A percentile compares a stretch with the other conserved stretches of the same genome.
phyloP scores from a whole-genome alignment of 2,113 vertebrate species.

The Circaetus gallicus region DNA sequence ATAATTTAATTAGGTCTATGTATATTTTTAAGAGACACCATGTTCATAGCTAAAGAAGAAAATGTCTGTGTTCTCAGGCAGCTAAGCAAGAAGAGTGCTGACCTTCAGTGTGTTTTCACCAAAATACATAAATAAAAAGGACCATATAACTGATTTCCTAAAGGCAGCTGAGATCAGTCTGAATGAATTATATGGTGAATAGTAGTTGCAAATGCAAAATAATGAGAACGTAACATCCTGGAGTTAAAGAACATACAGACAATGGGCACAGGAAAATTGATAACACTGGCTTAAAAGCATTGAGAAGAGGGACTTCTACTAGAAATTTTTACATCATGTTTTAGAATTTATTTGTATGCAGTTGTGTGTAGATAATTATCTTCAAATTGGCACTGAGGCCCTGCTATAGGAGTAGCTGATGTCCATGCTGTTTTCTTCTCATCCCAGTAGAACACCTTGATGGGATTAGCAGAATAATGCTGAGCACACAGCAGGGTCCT shows the following conservation, averaged over 20 bases:
- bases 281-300: not conserved
- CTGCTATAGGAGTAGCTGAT: not conserved
- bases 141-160: not conserved
- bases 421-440: not conserved
- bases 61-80: slow-evolving; percentile 3
- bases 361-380: not conserved
- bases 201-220: not conserved
- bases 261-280: not conserved
- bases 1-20: slow-evolving; percentile 24
- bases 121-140: not conserved
- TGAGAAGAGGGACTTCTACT: not conserved
- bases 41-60: not conserved
- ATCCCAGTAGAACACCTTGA: not conserved
- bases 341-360: not conserved
- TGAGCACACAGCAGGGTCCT: not conserved
- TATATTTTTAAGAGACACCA: not conserved
- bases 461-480: not conserved
- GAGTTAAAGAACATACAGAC: not conserved
- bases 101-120: not conserved
- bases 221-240: not conserved
- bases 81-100: not conserved
- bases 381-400: not conserved
- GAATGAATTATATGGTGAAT: not conserved
- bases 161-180: not conserved
- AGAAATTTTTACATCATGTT: not conserved